Base-by-base conservation (phyloP, 2,113 vertebrate species). In the Anseranas semipalmata region DNA sequence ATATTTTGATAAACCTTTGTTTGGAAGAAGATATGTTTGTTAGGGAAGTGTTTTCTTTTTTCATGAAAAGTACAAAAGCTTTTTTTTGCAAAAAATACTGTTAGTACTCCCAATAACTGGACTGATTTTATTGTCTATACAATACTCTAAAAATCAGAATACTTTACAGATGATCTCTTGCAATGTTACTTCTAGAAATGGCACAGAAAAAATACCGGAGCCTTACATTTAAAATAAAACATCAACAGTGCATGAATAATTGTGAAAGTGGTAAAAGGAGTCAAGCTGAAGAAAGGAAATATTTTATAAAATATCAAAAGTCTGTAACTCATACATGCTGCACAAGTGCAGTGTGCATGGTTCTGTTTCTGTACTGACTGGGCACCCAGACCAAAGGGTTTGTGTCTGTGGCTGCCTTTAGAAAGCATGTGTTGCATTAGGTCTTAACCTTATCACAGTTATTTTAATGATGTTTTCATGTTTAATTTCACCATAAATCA, bases 401-500 rank as follows among this genome's bases (percentile, higher is more conserved):
- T 27, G 43, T 87, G 21, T 68, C 13, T 46, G 65, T 56, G 78
- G 18, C 18, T 66, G 75, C 75, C 43, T 85, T 97, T 77, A 27
- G 56, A 87, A 91, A 91, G 59, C 2, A 2, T 78, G 60, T 62
- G 43, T 95, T 58, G 56, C 60, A 94, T 13, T 45, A 93, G 39
- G 25, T 78, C 89, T 97, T 81, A 96, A 90, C 56, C 58, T 94
- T 95, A 94, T 93, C 75, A 52, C 58, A 73, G 45, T 84, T 92
- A 95, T 96, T 97, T 97, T 97, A 97, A 97, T 95, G 79, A 96
- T 96, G 74, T 95, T 97, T 97, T 97, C 72, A 94, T 97, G 94
- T 98, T 98, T 97, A 97, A 98, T 98, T 97, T 96, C 94, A 96
- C 91, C 85, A 84, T 95, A 96, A 98, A 96, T 98, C 87, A 95